Evolutionary conservation across 2,888 invertebrate species (phyloP).

Genomic region (Xylocampa areola): DNA sequence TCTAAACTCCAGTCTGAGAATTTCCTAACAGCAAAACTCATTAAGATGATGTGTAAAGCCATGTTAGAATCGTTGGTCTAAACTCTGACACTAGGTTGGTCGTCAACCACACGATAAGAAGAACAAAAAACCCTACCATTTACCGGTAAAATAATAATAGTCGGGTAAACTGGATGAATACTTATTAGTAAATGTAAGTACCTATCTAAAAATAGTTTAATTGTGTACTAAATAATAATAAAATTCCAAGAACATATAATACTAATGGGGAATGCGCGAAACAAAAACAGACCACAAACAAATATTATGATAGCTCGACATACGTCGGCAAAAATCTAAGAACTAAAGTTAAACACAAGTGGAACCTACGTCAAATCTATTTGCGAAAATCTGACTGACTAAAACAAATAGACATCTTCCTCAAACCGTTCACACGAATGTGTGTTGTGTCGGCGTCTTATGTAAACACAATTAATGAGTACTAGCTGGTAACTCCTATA

Average conservation of each 20-base stretch:
- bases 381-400: conserved; percentile 29
- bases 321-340: conserved; percentile 21
- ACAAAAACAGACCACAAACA: conserved; percentile 8
- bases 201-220: no score
- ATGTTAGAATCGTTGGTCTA: no score
- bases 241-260: background rate
- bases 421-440: conserved; percentile 12
- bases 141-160: no score
- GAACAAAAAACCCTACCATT: no score
- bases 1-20: no score
- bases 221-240: no score
- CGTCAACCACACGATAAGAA: no score
- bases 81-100: no score
- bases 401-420: conserved; percentile 33
- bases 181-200: no score
- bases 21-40: no score
- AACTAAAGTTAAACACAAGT: conserved; percentile 32
- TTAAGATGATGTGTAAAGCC: no score
- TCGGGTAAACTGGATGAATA: no score
- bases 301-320: conserved; percentile 13
- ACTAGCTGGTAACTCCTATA: conserved; percentile 11
- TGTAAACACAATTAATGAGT: conserved; percentile 34
- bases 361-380: conserved; percentile 31
- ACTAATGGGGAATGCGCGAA: conserved; percentile 5
- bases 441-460: conserved; percentile 16